Evolutionary conservation across 1,140 invertebrate species (phyloP).

Genomic region (Drosophila nannoptera): DNA sequence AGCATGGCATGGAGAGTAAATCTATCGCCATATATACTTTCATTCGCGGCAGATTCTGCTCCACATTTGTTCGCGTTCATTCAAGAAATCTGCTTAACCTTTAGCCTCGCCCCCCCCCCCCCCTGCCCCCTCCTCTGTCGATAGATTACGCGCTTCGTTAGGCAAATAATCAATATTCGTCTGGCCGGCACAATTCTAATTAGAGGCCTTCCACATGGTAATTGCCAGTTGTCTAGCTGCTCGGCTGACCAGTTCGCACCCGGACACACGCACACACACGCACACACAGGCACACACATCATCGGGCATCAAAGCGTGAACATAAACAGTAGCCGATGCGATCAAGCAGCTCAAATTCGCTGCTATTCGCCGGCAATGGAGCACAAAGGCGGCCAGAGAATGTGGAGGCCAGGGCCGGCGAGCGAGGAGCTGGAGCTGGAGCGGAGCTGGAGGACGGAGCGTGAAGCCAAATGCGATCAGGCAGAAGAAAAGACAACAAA

Average conservation of each 20-base stretch:
- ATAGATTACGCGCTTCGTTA: conserved; percentile 5
- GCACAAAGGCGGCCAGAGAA: conserved; percentile 34
- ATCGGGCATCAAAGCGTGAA: conserved; percentile 67
- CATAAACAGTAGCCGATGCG: conserved; percentile 67
- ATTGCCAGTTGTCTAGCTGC: conserved; percentile 18
- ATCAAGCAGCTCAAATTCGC: conserved; percentile 61
- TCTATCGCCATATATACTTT: no score
- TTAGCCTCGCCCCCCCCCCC: no score
- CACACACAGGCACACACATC: no score
- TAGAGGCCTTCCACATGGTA: conserved; percentile 13
- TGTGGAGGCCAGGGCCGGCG: neutral
- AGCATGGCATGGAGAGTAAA: no score
- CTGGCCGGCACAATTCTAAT: conserved; percentile 25
- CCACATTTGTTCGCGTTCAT: no score
- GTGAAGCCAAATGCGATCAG: conserved; percentile 75
- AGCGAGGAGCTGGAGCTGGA: neutral
- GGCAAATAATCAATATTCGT: conserved; percentile 12
- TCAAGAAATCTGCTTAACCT: no score
- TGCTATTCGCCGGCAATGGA: conserved; percentile 28
- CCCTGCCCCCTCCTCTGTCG: neutral
- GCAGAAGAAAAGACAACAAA: conserved; percentile 4
- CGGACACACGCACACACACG: no score
- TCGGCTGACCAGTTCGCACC: neutral
- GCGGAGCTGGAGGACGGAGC: conserved; percentile 42
- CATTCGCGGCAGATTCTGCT: no score